These are phyloP conservation scores for Hydrocynus forskahlii DNA, from an alignment of 2,797 vertebrate species.

Conservation along the genomic window DNA sequence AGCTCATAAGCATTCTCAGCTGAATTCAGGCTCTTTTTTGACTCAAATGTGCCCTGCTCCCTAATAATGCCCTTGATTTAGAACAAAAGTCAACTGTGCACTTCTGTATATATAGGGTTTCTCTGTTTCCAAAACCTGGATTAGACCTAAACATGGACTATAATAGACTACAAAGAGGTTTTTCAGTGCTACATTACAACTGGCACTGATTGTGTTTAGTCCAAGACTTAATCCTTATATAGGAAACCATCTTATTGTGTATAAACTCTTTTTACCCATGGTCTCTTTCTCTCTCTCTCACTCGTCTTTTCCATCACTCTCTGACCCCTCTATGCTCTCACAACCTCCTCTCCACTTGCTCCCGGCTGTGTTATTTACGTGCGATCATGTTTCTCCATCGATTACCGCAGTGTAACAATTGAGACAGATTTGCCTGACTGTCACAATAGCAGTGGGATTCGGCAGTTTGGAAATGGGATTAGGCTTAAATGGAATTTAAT, in stretches of 20 bases:
- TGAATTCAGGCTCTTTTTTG: background rate
- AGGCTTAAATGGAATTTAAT: constrained; percentile 85
- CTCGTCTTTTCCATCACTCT: constrained; percentile 9
- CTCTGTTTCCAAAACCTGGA: background rate
- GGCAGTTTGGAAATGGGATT: constrained; percentile 81
- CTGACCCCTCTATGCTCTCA: constrained; percentile 71
- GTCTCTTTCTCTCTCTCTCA: constrained; percentile 37
- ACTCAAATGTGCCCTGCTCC: background rate
- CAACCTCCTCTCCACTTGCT: constrained; percentile 46
- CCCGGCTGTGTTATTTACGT: constrained; percentile 78
- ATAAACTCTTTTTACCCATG: background rate
- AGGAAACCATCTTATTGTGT: background rate
- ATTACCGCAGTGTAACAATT: constrained; percentile 74
- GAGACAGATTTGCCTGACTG: constrained; percentile 78
- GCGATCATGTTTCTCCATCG: constrained; percentile 77
- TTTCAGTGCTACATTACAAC: background rate
- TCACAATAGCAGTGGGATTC: constrained; percentile 77
- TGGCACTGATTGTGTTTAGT: background rate
- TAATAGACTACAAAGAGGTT: background rate
- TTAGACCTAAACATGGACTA: background rate
- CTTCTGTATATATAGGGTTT: background rate
- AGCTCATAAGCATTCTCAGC: background rate
- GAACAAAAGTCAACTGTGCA: background rate
- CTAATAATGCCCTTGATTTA: background rate
- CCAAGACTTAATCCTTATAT: background rate